Evolutionary conservation across 1,140 invertebrate species (phyloP).

Genomic region (Gonatopus flavifemur): DNA sequence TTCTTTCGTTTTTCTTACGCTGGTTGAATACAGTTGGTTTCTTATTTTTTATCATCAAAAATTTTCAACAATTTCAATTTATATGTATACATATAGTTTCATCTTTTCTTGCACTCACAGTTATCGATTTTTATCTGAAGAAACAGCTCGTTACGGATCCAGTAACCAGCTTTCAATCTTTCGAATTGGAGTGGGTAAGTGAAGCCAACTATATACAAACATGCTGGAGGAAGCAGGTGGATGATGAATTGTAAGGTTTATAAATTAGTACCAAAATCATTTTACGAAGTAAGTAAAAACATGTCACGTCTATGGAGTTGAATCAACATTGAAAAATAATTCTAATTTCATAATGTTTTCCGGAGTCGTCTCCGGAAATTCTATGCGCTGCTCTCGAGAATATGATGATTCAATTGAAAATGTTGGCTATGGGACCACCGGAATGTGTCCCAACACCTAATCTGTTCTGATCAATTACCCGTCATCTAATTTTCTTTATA

Average conservation of each 20-base stretch:
- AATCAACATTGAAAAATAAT: conserved; percentile 1
- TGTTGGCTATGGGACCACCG: conserved; percentile 82
- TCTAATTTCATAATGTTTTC: conserved; percentile 36
- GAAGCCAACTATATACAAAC: conserved; percentile 86
- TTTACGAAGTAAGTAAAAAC: conserved; percentile 66
- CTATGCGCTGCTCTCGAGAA: conserved; percentile 78
- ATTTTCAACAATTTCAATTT: too few species aligned
- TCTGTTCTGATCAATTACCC: too few species aligned
- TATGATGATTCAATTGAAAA: conserved; percentile 83
- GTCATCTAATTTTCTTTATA: too few species aligned
- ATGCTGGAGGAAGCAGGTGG: conserved; percentile 87
- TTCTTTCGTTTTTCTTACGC: too few species aligned
- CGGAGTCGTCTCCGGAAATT: conserved; percentile 74
- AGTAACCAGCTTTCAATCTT: conserved; percentile 75
- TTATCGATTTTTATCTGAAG: conserved; percentile 95
- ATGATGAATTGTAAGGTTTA: conserved; percentile 85
- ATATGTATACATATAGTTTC: neutral
- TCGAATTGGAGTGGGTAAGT: conserved; percentile 85
- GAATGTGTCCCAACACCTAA: conserved; percentile 76
- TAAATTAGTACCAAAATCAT: conserved; percentile 72
- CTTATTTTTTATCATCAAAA: conserved; percentile 10
- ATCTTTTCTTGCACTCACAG: conserved; percentile 57
- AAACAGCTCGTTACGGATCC: conserved; percentile 77
- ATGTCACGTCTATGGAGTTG: neutral
- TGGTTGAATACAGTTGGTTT: conserved; percentile 78